Base-by-base conservation (phyloP, 2,797 vertebrate genomes). In the Mormyrops boulengeri region DNA sequence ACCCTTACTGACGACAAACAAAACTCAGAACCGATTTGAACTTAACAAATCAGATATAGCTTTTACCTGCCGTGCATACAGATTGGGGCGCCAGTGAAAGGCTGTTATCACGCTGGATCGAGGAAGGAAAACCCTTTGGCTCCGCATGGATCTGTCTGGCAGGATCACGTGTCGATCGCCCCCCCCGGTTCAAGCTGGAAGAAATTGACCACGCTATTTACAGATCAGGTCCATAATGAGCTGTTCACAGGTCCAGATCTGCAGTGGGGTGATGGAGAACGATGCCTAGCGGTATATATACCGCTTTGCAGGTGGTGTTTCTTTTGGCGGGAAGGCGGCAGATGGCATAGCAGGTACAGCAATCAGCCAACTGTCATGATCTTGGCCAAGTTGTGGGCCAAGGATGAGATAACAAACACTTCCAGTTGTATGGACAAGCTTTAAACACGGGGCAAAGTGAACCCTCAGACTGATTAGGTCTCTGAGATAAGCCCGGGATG, bases 11-110 rank as follows among this genome's bases (percentile, higher is more conserved):
- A n/a, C 19, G 85, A 87, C 14, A 87, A 87, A 87, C 50, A 57
- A 87, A 87, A 87, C 41, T 41, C 52, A 57, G 52, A 57, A 55
- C 52, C 22, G 30, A 89, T 85, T 19, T 85, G n/a, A 89, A 66
- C 55, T 57, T 44, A 62, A 55, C 60, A 49, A 82, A 38, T 57
- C 52, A 34, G 30, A 60, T 62, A 87, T 30, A 19, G 77, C 19
- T 22, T 30, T 66, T 62, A 7, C 7, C 82, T 44, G 47, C 5
- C 53, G 9, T 89, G 80, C 22, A 62, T 85, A 50, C 57, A 85
- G 80, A 85, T 85, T 52, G 30, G 8, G 11, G 17, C 44, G 2
- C 34, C 47, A 66, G 12, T 26, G n/a, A 85, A 30, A 53, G 30
- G 14, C n/a, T 84, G 80, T 30, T 60, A 66, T 89, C 26, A 84